phyloP scores from a whole-genome alignment of 2,888 invertebrate species.

The Polyommatus icarus region DNA sequence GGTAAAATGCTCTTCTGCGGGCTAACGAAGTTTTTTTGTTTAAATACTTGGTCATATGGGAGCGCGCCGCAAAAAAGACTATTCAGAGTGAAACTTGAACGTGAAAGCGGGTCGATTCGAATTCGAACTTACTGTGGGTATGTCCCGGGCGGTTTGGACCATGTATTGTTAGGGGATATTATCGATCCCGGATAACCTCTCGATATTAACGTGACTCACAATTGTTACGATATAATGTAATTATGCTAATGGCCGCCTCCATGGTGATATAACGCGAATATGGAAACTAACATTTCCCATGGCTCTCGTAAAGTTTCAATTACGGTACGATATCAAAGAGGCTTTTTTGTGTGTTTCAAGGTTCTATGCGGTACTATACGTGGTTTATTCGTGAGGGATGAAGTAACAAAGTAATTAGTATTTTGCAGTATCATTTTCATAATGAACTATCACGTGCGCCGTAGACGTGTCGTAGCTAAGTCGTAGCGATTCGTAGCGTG shows the following conservation, averaged over 20 bases:
- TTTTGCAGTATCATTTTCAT: slow-evolving; percentile 1
- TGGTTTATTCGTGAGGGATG: background rate
- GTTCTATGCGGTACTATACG: background rate
- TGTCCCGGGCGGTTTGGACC: background rate
- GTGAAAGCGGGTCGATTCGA: slow-evolving; percentile 24
- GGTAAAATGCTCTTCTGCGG: slow-evolving; percentile 12
- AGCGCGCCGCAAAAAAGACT: slow-evolving; percentile 30
- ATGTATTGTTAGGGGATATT: slow-evolving; percentile 25
- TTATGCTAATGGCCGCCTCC: slow-evolving; percentile 26
- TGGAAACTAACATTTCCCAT: slow-evolving; percentile 23
- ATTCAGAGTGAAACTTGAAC: slow-evolving; percentile 29
- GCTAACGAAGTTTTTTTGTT: slow-evolving; percentile 31
- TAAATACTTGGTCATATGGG: slow-evolving; percentile 33
- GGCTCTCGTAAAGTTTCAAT: slow-evolving; percentile 24
- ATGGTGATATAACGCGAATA: slow-evolving; percentile 24
- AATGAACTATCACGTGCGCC: background rate
- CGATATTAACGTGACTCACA: slow-evolving; percentile 19
- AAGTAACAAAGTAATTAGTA: background rate
- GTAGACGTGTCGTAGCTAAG: background rate
- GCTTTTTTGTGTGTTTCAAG: slow-evolving; percentile 8
- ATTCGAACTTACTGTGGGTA: slow-evolving; percentile 27
- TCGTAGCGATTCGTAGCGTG: background rate
- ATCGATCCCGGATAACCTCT: slow-evolving; percentile 21
- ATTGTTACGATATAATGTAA: slow-evolving; percentile 25
- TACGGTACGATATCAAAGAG: slow-evolving; percentile 5